Evolutionary conservation across 2,888 invertebrate species (phyloP).

Genomic region (Bellardia bayeri): DNA sequence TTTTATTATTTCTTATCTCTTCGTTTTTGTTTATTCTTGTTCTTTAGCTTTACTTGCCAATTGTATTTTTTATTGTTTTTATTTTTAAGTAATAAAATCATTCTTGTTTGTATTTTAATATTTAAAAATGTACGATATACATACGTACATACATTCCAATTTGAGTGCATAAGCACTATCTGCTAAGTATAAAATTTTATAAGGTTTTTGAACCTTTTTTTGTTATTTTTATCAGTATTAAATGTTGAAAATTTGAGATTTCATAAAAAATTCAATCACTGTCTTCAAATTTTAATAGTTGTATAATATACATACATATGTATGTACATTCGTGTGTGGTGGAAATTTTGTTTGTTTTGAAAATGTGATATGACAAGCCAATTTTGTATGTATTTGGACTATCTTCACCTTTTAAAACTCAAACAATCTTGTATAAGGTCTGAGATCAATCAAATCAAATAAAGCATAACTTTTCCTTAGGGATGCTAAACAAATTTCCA

Average conservation of each 20-base stretch:
- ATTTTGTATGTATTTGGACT: not conserved
- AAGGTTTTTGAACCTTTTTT: constrained; percentile 3
- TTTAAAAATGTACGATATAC: not conserved
- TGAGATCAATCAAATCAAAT: no score
- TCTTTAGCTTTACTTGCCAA: constrained; percentile 1
- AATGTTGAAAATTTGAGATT: not conserved
- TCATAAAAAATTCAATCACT: not conserved
- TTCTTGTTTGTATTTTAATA: not conserved
- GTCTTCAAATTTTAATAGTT: not conserved
- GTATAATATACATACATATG: not conserved
- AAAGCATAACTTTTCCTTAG: no score
- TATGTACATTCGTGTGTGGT: not conserved
- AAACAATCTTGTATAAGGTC: no score
- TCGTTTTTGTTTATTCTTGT: not conserved
- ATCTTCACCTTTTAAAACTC: not conserved
- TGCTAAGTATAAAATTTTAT: not conserved
- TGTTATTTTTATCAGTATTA: not conserved
- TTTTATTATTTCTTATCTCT: constrained; percentile 10
- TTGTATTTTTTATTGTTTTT: not conserved
- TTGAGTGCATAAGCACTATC: not conserved
- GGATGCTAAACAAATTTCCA: no score
- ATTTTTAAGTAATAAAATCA: not conserved
- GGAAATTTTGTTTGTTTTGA: not conserved
- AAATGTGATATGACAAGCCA: not conserved
- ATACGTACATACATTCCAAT: not conserved